These are phyloP conservation scores for Rousettus leschenaultii DNA, from an alignment of 2,113 vertebrate species.

Conservation along the genomic window DNA sequence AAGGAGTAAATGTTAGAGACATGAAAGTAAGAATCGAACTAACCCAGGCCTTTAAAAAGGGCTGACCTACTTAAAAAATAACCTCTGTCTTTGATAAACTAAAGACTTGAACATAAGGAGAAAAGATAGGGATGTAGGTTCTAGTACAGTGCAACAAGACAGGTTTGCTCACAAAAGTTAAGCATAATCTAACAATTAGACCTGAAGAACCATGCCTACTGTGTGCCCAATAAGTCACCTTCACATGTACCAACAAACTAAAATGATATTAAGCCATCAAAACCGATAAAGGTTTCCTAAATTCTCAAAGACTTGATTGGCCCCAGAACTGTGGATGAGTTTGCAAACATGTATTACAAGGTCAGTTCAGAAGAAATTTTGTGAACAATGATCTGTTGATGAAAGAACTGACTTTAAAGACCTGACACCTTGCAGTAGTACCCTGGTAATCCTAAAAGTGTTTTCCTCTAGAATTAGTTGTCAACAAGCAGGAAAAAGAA, in stretches of 20 bases:
- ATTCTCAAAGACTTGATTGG: neutral
- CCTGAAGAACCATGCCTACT: neutral
- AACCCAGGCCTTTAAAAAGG: neutral
- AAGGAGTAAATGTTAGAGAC: neutral
- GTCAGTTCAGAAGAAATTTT: neutral
- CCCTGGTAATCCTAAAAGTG: neutral
- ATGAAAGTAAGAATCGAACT: neutral
- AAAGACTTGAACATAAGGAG: neutral
- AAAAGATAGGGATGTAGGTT: neutral
- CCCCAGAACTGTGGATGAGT: neutral
- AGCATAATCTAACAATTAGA: neutral
- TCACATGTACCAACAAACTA: neutral
- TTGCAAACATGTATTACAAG: neutral
- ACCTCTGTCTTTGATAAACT: neutral
- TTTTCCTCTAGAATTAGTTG: neutral
- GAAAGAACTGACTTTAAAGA: slow-evolving; percentile 14
- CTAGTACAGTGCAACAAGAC: neutral
- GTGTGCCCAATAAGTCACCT: neutral
- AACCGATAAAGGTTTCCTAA: neutral
- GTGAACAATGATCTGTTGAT: neutral
- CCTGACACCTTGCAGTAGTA: neutral
- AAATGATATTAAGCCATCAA: neutral
- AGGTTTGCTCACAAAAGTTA: neutral
- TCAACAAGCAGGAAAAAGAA: slow-evolving; percentile 12
- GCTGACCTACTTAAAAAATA: neutral